Evolutionary conservation across 2,113 vertebrate species (phyloP), one percentile per base, ranked within the genome.

Genomic region (Rhegmatorhina hoffmannsi): DNA sequence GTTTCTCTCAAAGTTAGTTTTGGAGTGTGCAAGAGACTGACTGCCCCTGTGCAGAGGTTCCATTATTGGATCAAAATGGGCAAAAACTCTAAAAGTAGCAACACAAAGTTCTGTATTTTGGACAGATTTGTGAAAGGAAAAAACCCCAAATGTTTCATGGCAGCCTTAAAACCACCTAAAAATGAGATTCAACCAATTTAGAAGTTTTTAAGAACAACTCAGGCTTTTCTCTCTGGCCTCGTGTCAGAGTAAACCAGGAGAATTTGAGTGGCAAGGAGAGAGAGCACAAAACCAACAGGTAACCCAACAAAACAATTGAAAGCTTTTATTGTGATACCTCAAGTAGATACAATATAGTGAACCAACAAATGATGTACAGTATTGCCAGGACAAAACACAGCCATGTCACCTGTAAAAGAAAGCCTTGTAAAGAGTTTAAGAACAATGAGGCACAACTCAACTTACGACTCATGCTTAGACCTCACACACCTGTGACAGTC

Each of bases 321-420:
- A 98, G 98, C 95, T 97, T 99, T 99, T 99, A 99, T 99, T 99
- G 98, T 99, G 98, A 98, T 99, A 99, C 98, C 98, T 97, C 97
- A 82, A 96, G 94, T 96, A 97, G 97, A 98, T 99, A 98, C 98
- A 98, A 98, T 98, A 98, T 98, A 98, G 98, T 99, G 98, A 98
- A 99, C 98, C 97, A 97, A 99, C 98, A 95, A 98, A 97, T 98
- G 97, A 98, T 98, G 98, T 98, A 98, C 97, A 97, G 97, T 97
- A 97, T 97, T 98, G 98, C 98, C 98, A 98, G 97, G 98, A 98
- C 98, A 98, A 96, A 99, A 98, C 94, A 97, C 95, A 97, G 97
- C 97, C 96, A 98, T 98, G 94, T 98, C 97, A 98, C 98, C 98
- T 97, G 98, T 95, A 97, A 97, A 97, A 97, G 93, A 97, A 97